phyloP scores from a whole-genome alignment of 23 tunicate species.

The Ascidia mentula region DNA sequence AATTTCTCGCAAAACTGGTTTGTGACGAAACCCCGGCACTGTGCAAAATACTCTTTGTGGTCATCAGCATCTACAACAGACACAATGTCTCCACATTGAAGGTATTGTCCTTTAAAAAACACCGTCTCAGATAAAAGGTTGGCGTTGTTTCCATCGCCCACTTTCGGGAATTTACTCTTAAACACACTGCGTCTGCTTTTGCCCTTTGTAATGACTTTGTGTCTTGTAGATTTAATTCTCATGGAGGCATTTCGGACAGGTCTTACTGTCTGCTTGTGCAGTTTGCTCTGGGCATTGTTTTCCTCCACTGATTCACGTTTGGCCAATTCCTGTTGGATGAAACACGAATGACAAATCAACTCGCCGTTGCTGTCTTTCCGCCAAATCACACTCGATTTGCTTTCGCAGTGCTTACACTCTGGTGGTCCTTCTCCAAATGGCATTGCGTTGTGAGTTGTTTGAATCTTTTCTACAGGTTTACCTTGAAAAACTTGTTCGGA shows the following conservation, averaged over 20 bases:
- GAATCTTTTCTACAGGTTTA: too few relatives aligned
- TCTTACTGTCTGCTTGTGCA: background rate
- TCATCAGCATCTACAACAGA: constrained; percentile 75
- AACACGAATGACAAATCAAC: constrained; percentile 42
- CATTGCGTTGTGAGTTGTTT: too few relatives aligned
- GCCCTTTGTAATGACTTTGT: constrained; percentile 56
- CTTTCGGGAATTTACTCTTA: constrained; percentile 39
- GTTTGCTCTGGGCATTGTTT: background rate
- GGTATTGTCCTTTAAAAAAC: constrained; percentile 74
- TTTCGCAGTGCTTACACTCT: constrained; percentile 25
- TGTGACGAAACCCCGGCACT: constrained; percentile 72
- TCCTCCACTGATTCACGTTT: constrained; percentile 15
- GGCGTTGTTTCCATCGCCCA: constrained; percentile 16
- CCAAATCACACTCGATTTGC: constrained; percentile 33
- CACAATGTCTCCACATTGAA: constrained; percentile 77
- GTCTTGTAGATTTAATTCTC: constrained; percentile 44
- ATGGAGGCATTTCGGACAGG: constrained; percentile 3
- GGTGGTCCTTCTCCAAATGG: constrained; percentile 31
- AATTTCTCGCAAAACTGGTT: constrained; percentile 66
- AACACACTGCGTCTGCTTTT: constrained; percentile 56
- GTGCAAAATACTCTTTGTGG: constrained; percentile 68
- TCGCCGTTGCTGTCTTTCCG: constrained; percentile 30
- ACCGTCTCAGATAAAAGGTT: constrained; percentile 42
- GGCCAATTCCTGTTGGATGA: constrained; percentile 23
- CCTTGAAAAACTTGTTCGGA: too few relatives aligned